These are phyloP conservation scores for Choristoneura rosaceana DNA, from an alignment of 2,888 invertebrate genomes.

Conservation along the genomic window DNA sequence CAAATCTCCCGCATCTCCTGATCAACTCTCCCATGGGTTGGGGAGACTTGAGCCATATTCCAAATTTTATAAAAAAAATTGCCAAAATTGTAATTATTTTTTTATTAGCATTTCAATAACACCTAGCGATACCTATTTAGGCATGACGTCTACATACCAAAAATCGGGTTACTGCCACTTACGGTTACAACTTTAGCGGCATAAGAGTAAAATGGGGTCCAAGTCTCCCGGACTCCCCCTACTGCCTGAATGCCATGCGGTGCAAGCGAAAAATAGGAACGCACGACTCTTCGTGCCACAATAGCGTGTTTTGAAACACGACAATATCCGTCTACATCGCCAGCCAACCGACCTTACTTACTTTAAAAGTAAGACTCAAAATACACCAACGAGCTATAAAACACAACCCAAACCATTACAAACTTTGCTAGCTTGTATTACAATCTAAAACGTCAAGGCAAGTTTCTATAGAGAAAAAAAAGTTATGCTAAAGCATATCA, in stretches of 20 bases:
- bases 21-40: too few relatives aligned
- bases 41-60: too few relatives aligned
- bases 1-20: too few relatives aligned
- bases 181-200: too few relatives aligned
- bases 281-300: slow-evolving; percentile 75
- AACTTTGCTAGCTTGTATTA: slow-evolving; percentile 49
- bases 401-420: not conserved
- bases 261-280: slow-evolving; percentile 68
- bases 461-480: slow-evolving; percentile 47
- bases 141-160: too few relatives aligned
- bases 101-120: too few relatives aligned
- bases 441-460: slow-evolving; percentile 50
- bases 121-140: too few relatives aligned
- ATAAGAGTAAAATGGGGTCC: too few relatives aligned
- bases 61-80: too few relatives aligned
- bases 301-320: slow-evolving; percentile 61
- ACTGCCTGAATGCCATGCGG: slow-evolving; percentile 37
- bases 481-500: slow-evolving; percentile 45
- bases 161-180: too few relatives aligned
- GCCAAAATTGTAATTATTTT: too few relatives aligned
- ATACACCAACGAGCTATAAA: not conserved
- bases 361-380: slow-evolving; percentile 20
- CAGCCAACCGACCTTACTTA: not conserved
- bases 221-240: too few relatives aligned
- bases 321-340: slow-evolving; percentile 26